Base-by-base conservation (phyloP, 1,140 invertebrate species). In the Lepidurus arcticus region DNA sequence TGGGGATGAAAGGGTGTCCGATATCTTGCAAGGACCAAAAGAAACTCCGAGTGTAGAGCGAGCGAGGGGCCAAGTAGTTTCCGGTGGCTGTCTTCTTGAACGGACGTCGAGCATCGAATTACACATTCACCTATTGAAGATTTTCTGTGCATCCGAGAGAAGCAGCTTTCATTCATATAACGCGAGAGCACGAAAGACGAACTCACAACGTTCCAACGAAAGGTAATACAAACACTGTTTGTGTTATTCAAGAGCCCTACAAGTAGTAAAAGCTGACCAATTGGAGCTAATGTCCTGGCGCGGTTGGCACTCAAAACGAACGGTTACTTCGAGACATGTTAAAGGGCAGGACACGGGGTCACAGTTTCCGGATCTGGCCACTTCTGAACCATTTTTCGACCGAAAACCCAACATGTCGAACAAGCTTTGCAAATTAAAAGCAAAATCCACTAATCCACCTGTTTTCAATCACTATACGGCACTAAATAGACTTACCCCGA, bases 341-440 rank as follows among this genome's bases (percentile, higher is more conserved):
- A 13, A 65, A 65, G 53, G 53, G 9, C 53, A 65, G 13, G 53
- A n/a, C 53, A 65, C 53, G 16, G n/a, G 16, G 53, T 65, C 53
- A 65, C 53, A 65, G 53, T 65, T 65, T 65, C 53, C 53, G 53
- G 53, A 21, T 65, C 53, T n/a, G 6, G 53, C 53, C 53, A 65
- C 21, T 65, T 21, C 53, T 13, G 21, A 65, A 21, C n/a, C 13
- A n/a, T 65, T 9, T 65, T 9, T 21, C 53, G 53, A 16, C 16
- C 53, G 21, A 65, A 11, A 65, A 65, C 9, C 34, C 34, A 34
- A 34, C 34, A 34, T 34, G 34, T 34, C 34, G 34, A 34, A 34
- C 3, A 34, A 34, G 34, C 34, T 34, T 34, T 34, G 34, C 34
- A 34, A 34, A 34, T 34, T 34, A 34, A 34, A 3, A 34, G 34